Evolutionary conservation across 2,888 invertebrate species (phyloP).

Genomic region (Drosophila pseudotakahashii): DNA sequence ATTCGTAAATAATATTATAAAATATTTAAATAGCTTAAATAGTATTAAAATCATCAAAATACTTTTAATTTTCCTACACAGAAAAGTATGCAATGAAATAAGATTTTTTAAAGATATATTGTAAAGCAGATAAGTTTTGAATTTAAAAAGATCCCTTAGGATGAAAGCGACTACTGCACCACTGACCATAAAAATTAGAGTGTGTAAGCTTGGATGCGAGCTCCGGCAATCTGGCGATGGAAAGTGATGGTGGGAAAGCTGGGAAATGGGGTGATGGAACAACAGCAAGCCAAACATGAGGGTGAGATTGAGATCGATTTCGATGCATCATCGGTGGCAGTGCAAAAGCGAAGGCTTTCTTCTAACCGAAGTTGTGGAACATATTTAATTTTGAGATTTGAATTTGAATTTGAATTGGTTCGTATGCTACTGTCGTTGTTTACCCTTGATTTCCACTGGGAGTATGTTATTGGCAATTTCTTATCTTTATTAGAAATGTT

Average conservation of each 20-base stretch:
- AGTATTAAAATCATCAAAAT: no score
- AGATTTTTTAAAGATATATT: no score
- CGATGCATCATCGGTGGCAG: constrained; percentile 15
- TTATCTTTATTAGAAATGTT: constrained; percentile 84
- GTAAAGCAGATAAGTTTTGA: no score
- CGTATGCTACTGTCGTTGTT: constrained; percentile 57
- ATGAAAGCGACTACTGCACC: neutral
- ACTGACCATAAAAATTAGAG: neutral
- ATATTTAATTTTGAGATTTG: constrained; percentile 11
- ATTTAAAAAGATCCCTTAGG: neutral
- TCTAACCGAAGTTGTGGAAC: constrained; percentile 27
- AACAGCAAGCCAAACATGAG: constrained; percentile 17
- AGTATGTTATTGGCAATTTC: constrained; percentile 86
- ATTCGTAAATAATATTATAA: no score
- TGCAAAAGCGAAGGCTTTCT: constrained; percentile 10
- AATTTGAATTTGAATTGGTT: constrained; percentile 32
- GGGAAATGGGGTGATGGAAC: neutral
- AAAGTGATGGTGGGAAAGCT: constrained; percentile 1
- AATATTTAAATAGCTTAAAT: no score
- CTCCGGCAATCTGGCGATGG: constrained; percentile 1
- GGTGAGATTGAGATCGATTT: constrained; percentile 10
- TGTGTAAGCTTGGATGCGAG: constrained; percentile 1
- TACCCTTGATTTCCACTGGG: constrained; percentile 88
- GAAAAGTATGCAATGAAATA: no score
- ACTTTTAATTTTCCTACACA: no score